Percentiles rank a stretch among this genome's conserved stretches.
Evolutionary conservation across 2,888 invertebrate genomes (phyloP).

Genomic region (Cordilura impudica): DNA sequence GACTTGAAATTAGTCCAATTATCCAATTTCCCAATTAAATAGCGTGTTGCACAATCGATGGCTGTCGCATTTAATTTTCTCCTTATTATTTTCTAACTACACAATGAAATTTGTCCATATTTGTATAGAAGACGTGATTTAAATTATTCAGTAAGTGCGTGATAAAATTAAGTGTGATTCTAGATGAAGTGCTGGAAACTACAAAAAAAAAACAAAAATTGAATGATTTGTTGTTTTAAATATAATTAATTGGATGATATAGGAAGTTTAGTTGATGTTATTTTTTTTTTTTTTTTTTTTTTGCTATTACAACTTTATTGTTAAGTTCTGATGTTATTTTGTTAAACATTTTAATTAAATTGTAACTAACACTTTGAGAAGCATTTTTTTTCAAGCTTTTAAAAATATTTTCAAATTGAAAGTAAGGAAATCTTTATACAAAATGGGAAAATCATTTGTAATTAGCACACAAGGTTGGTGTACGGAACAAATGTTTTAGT

Average conservation of each 20-base stretch:
- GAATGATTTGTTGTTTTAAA: constrained; percentile 29
- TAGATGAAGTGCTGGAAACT: constrained; percentile 26
- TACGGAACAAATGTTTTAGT: constrained; percentile 30
- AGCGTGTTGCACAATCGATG: no score
- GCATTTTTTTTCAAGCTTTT: constrained; percentile 12
- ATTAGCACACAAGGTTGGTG: constrained; percentile 33
- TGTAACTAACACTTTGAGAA: constrained; percentile 44
- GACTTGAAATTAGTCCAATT: no score
- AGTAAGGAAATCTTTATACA: constrained; percentile 45
- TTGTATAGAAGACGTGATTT: constrained; percentile 1
- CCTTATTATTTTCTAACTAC: not conserved
- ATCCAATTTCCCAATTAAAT: no score
- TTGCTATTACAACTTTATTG: constrained; percentile 26
- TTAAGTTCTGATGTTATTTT: constrained; percentile 13
- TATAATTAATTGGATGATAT: constrained; percentile 36
- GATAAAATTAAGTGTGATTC: constrained; percentile 42
- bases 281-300: not conserved
- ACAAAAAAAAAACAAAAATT: not conserved
- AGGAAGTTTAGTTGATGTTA: constrained; percentile 28
- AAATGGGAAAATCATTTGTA: constrained; percentile 27
- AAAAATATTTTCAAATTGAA: constrained; percentile 25
- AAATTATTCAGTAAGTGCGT: constrained; percentile 45
- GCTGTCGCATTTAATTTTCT: not conserved
- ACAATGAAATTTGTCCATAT: not conserved
- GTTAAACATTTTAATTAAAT: constrained; percentile 54